Percentiles rank a stretch among this genome's conserved stretches.
Evolutionary conservation across 2,888 invertebrate genomes (phyloP).

Genomic region (Polylopha cassiicola): DNA sequence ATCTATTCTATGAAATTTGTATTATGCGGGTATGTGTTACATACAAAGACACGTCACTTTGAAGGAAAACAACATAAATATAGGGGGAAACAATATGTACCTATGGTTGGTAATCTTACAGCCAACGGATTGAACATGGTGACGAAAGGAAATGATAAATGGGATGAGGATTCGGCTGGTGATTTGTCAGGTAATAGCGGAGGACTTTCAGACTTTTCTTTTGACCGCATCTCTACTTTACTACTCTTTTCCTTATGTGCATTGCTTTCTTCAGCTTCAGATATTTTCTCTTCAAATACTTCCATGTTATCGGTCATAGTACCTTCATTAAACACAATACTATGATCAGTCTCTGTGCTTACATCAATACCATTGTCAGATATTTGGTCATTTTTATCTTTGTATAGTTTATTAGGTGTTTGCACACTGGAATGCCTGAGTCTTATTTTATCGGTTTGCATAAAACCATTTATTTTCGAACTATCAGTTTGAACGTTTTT

Average conservation of each 20-base stretch:
- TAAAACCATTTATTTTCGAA: constrained; percentile 36
- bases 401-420: constrained; percentile 41
- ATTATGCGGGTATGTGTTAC: constrained; percentile 29
- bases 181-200: constrained; percentile 61
- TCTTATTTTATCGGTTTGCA: constrained; percentile 59
- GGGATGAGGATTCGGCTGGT: constrained; percentile 38
- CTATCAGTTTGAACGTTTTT: constrained; percentile 56
- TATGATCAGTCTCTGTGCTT: constrained; percentile 42
- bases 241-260: constrained; percentile 20
- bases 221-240: constrained; percentile 23
- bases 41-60: constrained; percentile 40
- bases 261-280: constrained; percentile 18
- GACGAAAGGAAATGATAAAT: constrained; percentile 57
- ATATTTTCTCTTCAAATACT: constrained; percentile 22
- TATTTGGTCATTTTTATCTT: constrained; percentile 47
- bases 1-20: constrained; percentile 27
- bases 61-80: constrained; percentile 34
- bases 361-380: constrained; percentile 36
- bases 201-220: constrained; percentile 68
- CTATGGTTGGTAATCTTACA: constrained; percentile 69
- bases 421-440: constrained; percentile 47
- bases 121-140: constrained; percentile 70
- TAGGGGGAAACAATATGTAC: constrained; percentile 49
- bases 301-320: constrained; percentile 34
- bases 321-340: constrained; percentile 33